Evolutionary conservation across 23 tunicate genomes (phyloP).

Genomic region (Corella eumyota): DNA sequence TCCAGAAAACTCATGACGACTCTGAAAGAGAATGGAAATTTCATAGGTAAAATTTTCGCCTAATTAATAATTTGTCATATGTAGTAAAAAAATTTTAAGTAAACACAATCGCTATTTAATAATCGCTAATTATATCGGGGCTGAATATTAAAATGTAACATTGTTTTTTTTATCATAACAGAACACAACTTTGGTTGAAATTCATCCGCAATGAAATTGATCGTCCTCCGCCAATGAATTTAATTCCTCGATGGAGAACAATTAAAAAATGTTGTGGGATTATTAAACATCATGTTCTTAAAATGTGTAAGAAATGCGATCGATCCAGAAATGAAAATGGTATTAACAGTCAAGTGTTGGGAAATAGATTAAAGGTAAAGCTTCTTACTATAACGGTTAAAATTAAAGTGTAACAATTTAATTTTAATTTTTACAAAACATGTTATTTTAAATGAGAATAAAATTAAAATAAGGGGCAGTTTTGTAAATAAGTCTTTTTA

Average conservation of each 20-base stretch:
- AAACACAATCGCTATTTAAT: too few relatives aligned
- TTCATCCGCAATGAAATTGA: slow-evolving; percentile 80
- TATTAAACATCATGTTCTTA: neutral
- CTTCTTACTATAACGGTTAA: too few relatives aligned
- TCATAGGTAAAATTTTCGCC: slow-evolving; percentile 42
- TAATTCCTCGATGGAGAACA: slow-evolving; percentile 46
- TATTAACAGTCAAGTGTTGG: neutral
- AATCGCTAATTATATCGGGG: neutral
- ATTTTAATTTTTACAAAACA: too few relatives aligned
- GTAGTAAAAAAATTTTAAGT: neutral
- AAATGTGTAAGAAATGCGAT: neutral
- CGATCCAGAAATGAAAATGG: neutral
- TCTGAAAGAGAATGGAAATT: slow-evolving; percentile 94
- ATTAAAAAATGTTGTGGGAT: slow-evolving; percentile 4
- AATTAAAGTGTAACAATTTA: too few relatives aligned
- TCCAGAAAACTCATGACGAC: slow-evolving; percentile 91
- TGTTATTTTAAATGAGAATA: too few relatives aligned
- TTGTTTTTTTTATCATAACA: too few relatives aligned
- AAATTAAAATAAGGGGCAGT: too few relatives aligned
- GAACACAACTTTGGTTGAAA: slow-evolving; percentile 91
- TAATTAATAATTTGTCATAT: neutral
- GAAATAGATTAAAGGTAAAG: too few relatives aligned
- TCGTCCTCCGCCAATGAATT: slow-evolving; percentile 88
- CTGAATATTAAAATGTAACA: too few relatives aligned
- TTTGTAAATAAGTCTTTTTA: too few relatives aligned